phyloP scores from a whole-genome alignment of 2,888 invertebrate species.

The Hymenopus coronatus region DNA sequence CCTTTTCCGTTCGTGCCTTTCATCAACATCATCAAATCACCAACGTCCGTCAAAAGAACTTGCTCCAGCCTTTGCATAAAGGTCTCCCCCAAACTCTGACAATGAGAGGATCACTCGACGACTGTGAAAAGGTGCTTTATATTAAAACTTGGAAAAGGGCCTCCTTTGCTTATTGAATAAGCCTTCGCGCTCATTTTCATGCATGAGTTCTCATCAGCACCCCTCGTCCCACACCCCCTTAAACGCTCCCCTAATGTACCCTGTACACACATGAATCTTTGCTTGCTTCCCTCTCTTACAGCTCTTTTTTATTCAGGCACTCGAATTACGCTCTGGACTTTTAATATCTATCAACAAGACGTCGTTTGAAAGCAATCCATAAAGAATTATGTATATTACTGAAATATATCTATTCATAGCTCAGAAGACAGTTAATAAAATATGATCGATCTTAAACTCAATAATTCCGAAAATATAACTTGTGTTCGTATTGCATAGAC shows the following conservation, averaged over 20 bases:
- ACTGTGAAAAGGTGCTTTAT: slow-evolving; percentile 27
- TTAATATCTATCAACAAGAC: background rate
- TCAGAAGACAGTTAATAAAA: too few relatives aligned
- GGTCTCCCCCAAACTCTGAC: slow-evolving; percentile 1
- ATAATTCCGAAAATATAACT: too few relatives aligned
- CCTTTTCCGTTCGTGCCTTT: background rate
- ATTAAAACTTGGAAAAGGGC: slow-evolving; percentile 30
- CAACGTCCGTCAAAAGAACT: background rate
- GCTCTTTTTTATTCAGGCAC: background rate
- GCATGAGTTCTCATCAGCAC: slow-evolving; percentile 21
- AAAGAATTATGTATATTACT: background rate
- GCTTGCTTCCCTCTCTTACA: background rate
- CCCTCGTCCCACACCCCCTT: background rate
- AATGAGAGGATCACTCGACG: slow-evolving; percentile 2
- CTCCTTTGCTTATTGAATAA: slow-evolving; percentile 29
- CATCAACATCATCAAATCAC: background rate
- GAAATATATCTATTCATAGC: too few relatives aligned
- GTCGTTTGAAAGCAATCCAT: background rate
- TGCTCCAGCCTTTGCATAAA: background rate
- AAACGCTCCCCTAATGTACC: background rate
- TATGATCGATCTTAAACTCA: too few relatives aligned
- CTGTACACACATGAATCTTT: background rate
- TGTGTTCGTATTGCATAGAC: too few relatives aligned
- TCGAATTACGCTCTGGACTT: background rate
- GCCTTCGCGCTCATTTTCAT: slow-evolving; percentile 25